Evolutionary conservation across 2,888 invertebrate species (phyloP).

Genomic region (Zhengitettix transpicula): DNA sequence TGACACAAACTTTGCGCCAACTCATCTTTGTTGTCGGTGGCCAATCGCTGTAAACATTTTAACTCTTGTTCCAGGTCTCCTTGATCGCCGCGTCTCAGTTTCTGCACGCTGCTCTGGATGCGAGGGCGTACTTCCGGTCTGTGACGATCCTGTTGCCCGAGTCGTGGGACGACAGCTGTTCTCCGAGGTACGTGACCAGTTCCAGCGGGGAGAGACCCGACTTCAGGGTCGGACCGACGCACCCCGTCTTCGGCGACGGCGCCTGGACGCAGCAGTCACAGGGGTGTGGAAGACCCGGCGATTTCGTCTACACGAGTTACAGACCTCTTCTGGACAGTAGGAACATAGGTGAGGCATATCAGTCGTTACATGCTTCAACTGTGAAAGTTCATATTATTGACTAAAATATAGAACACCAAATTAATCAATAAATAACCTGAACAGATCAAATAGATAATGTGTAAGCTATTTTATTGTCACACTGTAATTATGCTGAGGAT

Average conservation of each 20-base stretch:
- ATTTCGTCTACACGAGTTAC: constrained; percentile 36
- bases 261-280: constrained; percentile 45
- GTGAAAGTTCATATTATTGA: too few species aligned
- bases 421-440: too few species aligned
- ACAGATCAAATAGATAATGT: too few species aligned
- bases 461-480: too few species aligned
- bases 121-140: constrained; percentile 35
- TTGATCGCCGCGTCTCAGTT: constrained; percentile 36
- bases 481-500: too few species aligned
- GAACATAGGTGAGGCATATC: constrained; percentile 21
- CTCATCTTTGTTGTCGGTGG: too few species aligned
- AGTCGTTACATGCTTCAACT: too few species aligned
- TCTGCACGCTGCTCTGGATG: constrained; percentile 37
- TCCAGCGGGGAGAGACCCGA: constrained; percentile 36
- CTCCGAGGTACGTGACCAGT: constrained; percentile 23
- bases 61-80: constrained; percentile 26
- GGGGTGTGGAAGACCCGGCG: constrained; percentile 39
- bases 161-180: constrained; percentile 37
- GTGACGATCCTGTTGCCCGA: constrained; percentile 40
- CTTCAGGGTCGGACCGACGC: constrained; percentile 31
- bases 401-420: too few species aligned
- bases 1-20: too few species aligned
- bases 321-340: constrained; percentile 21
- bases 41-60: too few species aligned
- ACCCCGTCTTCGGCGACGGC: constrained; percentile 31